These are phyloP conservation scores for Apodemia zela DNA, from an alignment of 2,888 invertebrate genomes.

Conservation along the genomic window DNA sequence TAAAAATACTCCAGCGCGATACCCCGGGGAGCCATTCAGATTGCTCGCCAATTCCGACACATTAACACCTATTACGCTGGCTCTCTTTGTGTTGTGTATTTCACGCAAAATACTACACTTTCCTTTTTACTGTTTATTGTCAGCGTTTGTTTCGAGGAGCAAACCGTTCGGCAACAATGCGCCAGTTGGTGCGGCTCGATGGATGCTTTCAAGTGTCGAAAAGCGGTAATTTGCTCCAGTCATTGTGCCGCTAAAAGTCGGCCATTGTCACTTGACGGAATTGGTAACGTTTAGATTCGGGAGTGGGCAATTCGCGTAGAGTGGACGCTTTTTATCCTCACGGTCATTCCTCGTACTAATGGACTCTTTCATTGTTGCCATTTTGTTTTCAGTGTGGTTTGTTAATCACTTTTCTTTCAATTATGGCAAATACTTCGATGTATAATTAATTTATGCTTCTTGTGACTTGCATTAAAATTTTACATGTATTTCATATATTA, in stretches of 20 bases:
- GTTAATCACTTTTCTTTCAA: background rate
- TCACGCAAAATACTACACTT: constrained; percentile 75
- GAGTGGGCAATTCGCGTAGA: constrained; percentile 57
- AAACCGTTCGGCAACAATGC: constrained; percentile 70
- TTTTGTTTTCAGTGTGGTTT: constrained; percentile 6
- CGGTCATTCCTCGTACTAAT: constrained; percentile 37
- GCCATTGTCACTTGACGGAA: constrained; percentile 74
- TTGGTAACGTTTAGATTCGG: constrained; percentile 76
- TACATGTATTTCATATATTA: too few relatives aligned
- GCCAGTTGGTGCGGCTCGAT: constrained; percentile 64
- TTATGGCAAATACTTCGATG: background rate
- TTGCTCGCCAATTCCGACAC: constrained; percentile 62
- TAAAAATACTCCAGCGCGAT: constrained; percentile 54
- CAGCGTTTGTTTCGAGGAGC: constrained; percentile 75
- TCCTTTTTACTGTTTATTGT: constrained; percentile 79
- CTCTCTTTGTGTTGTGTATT: constrained; percentile 60
- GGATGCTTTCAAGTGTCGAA: constrained; percentile 73
- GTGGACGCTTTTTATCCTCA: constrained; percentile 56
- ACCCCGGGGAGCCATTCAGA: constrained; percentile 53
- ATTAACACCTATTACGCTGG: constrained; percentile 71
- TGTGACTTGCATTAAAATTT: too few relatives aligned
- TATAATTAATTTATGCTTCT: too few relatives aligned
- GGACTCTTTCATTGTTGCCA: constrained; percentile 39
- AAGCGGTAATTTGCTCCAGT: constrained; percentile 76
- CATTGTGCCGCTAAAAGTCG: constrained; percentile 76